phyloP scores from a whole-genome alignment of 2,113 vertebrate genomes.

The Gymnocephalus cernua region DNA sequence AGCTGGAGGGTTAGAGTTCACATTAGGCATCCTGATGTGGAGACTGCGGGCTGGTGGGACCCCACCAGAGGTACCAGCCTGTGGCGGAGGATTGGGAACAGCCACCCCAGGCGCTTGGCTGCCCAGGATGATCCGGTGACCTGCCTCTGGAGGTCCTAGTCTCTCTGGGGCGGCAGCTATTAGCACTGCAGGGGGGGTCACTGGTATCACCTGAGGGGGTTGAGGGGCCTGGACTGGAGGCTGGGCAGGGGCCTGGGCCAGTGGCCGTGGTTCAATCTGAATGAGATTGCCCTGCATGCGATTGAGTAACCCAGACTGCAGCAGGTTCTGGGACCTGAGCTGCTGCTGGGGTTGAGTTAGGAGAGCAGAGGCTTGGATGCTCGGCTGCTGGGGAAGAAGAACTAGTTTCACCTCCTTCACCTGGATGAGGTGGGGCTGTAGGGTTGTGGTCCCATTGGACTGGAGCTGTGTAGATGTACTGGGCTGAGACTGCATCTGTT shows the following conservation, averaged over 20 bases:
- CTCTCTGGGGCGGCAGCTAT: conserved; percentile 80
- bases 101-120: conserved; percentile 63
- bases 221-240: conserved; percentile 35
- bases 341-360: conserved; percentile 42
- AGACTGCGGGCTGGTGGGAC: conserved; percentile 1
- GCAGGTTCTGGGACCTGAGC: neutral
- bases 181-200: conserved; percentile 68
- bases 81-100: conserved; percentile 47
- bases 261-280: conserved; percentile 66
- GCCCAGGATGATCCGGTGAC: conserved; percentile 77
- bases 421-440: conserved; percentile 20
- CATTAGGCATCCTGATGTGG: conserved; percentile 26
- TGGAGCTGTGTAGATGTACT: conserved; percentile 42
- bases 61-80: conserved; percentile 15
- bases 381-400: conserved; percentile 57
- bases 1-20: conserved; percentile 37
- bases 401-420: conserved; percentile 25
- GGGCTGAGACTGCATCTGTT: conserved; percentile 39
- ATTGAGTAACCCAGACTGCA: conserved; percentile 1
- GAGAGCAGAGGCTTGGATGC: conserved; percentile 40
- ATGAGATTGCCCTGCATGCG: conserved; percentile 63
- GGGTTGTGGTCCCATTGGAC: neutral
- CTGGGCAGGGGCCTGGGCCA: conserved; percentile 68
- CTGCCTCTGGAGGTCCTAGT: conserved; percentile 74
- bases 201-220: conserved; percentile 49